Evolutionary conservation across 2,113 vertebrate species (phyloP).

Genomic region (Larimichthys crocea): DNA sequence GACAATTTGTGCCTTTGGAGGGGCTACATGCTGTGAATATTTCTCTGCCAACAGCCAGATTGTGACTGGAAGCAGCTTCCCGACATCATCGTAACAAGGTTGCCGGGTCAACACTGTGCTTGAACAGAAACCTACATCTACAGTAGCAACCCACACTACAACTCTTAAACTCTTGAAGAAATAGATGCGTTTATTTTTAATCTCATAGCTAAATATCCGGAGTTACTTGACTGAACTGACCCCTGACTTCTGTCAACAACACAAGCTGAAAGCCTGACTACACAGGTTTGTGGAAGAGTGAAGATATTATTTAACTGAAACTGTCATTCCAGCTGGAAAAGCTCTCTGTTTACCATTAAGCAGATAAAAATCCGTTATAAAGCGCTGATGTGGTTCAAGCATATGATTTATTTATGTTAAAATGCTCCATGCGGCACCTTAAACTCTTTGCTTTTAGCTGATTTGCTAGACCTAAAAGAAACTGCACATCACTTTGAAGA

Average conservation of each 20-base stretch:
- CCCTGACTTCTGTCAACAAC: not conserved
- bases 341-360: constrained; percentile 23
- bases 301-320: not conserved
- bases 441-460: not conserved
- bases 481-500: not conserved
- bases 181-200: not conserved
- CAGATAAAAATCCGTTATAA: constrained; percentile 35
- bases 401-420: constrained; percentile 56
- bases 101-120: no score
- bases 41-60: no score
- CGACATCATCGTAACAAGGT: no score
- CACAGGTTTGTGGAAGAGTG: not conserved
- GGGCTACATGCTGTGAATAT: no score
- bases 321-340: constrained; percentile 46
- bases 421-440: not conserved
- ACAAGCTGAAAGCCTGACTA: not conserved
- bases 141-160: no score
- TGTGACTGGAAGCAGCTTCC: no score
- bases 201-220: not conserved
- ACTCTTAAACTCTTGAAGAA: not conserved
- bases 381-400: not conserved
- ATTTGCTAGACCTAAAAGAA: constrained; percentile 7
- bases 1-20: not conserved
- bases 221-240: not conserved
- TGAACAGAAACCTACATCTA: no score